phyloP scores from a whole-genome alignment of 2,113 vertebrate species.

The Tapirus terrestris region DNA sequence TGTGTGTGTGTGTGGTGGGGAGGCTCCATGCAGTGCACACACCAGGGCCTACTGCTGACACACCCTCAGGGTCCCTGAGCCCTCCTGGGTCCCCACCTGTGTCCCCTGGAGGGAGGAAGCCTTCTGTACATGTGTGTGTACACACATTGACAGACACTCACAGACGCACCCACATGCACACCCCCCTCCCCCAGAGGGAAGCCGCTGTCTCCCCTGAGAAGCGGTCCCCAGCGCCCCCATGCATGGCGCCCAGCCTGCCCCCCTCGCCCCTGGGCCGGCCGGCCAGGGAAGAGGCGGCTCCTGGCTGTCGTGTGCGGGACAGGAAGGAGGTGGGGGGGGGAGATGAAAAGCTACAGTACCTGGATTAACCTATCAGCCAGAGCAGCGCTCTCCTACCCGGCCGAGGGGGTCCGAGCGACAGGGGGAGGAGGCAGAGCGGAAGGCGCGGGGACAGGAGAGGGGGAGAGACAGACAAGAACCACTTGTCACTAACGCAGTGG shows the following conservation, averaged over 20 bases:
- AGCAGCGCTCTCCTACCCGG: conserved; percentile 95
- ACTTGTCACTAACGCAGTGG: conserved; percentile 77
- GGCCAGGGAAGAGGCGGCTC: background rate
- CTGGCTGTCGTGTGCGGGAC: conserved; percentile 55
- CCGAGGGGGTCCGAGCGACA: conserved; percentile 77
- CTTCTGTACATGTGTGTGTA: background rate
- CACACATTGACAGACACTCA: background rate
- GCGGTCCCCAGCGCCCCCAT: conserved; percentile 60
- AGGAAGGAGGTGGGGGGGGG: background rate
- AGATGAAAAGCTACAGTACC: conserved; percentile 90
- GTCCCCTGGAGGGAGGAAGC: background rate
- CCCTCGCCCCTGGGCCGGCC: background rate
- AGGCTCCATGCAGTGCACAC: background rate
- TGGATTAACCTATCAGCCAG: conserved; percentile 98
- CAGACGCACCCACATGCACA: background rate
- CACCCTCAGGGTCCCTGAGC: background rate
- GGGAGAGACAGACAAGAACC: conserved; percentile 80
- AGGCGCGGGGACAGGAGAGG: conserved; percentile 71
- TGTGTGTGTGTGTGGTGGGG: background rate
- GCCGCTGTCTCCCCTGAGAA: background rate
- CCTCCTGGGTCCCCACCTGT: background rate
- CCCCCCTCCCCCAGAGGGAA: background rate
- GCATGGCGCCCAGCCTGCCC: conserved; percentile 50
- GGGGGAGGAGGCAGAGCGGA: conserved; percentile 77
- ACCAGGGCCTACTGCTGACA: background rate